Evolutionary conservation across 2,797 vertebrate species (phyloP).

Genomic region (Microcaecilia unicolor): DNA sequence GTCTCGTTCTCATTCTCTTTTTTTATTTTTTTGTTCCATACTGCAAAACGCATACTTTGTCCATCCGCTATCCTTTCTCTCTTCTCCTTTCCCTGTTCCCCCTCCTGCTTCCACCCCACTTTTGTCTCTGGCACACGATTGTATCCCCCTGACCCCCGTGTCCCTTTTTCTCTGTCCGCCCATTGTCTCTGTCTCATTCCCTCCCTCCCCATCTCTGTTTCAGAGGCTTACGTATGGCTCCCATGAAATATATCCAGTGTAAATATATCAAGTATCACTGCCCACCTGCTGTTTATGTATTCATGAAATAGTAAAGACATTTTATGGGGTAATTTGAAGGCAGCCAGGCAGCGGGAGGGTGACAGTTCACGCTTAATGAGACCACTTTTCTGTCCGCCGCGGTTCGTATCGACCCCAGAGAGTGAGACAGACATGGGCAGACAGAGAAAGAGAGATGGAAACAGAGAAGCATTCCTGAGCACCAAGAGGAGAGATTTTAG

Average conservation of each 20-base stretch:
- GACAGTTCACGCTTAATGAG: slow-evolving; percentile 63
- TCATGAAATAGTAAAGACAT: slow-evolving; percentile 77
- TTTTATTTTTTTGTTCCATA: not conserved
- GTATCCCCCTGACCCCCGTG: too few species aligned
- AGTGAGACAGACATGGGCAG: not conserved
- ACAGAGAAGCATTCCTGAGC: too few species aligned
- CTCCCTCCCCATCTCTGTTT: slow-evolving; percentile 50
- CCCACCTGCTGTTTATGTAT: slow-evolving; percentile 73
- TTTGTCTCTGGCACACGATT: too few species aligned
- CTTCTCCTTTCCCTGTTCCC: not conserved
- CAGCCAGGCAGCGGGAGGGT: slow-evolving; percentile 65
- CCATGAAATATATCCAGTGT: slow-evolving; percentile 70
- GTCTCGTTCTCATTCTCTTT: not conserved
- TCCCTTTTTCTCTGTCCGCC: slow-evolving; percentile 52
- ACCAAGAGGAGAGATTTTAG: too few species aligned
- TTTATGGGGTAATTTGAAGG: slow-evolving; percentile 74
- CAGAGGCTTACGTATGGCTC: slow-evolving; percentile 60
- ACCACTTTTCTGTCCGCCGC: slow-evolving; percentile 46
- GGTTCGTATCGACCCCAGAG: slow-evolving; percentile 45
- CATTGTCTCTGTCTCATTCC: slow-evolving; percentile 14
- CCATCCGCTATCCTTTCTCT: too few species aligned
- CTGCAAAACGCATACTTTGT: not conserved
- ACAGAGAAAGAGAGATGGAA: rapidly evolving
- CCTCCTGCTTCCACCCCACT: slow-evolving; percentile 36
- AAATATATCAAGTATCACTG: slow-evolving; percentile 71